Evolutionary conservation across 2,113 vertebrate genomes (phyloP).

Genomic region (Alces alces): DNA sequence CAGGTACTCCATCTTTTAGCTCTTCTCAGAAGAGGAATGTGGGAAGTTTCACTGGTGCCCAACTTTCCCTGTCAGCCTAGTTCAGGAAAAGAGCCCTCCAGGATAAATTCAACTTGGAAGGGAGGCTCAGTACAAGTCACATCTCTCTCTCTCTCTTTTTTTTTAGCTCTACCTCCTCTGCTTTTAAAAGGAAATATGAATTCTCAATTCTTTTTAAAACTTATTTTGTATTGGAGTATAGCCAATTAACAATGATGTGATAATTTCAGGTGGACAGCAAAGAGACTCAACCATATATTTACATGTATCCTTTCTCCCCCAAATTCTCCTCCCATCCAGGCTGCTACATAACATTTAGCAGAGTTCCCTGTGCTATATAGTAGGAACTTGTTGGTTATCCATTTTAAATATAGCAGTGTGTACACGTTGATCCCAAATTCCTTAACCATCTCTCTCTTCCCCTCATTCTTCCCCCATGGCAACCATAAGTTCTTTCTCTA

Average conservation of each 20-base stretch:
- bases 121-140: not conserved
- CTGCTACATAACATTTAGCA: not conserved
- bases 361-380: not conserved
- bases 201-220: not conserved
- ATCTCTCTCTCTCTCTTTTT: not conserved
- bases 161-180: not conserved
- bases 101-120: not conserved
- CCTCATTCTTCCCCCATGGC: not conserved
- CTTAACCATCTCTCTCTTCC: not conserved
- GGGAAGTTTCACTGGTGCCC: not conserved
- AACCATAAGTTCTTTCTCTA: not conserved
- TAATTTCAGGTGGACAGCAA: not conserved
- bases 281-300: not conserved
- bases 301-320: not conserved
- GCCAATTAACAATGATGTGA: not conserved
- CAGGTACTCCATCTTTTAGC: not conserved
- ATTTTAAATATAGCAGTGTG: not conserved
- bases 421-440: not conserved
- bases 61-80: not conserved
- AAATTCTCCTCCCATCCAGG: not conserved
- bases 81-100: not conserved
- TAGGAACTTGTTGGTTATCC: not conserved
- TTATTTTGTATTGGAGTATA: not conserved
- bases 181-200: slow-evolving; percentile 26
- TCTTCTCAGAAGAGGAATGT: not conserved